Percentiles rank a stretch among this genome's conserved stretches.
phyloP scores from a whole-genome alignment of 2,888 invertebrate genomes.

The Gymnocheta viridis region DNA sequence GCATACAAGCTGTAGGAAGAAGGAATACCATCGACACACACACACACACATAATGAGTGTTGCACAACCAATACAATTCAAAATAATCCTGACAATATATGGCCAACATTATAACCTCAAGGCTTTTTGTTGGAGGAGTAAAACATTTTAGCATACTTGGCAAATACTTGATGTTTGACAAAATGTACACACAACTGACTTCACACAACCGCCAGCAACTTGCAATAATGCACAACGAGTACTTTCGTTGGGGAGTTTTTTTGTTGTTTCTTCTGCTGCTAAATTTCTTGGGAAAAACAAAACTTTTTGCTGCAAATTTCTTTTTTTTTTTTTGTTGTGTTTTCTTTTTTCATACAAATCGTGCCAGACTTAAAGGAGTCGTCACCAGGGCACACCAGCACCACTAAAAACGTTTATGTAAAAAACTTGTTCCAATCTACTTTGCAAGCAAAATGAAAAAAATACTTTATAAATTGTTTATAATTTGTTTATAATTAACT shows the following conservation, averaged over 20 bases:
- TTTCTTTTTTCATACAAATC: conserved; percentile 9
- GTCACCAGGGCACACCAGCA: neutral
- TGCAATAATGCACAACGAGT: conserved; percentile 24
- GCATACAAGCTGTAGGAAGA: conserved; percentile 21
- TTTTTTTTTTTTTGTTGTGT: neutral
- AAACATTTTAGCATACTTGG: conserved; percentile 25
- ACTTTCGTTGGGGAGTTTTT: too few relatives aligned
- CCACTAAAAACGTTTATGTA: neutral
- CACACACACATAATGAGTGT: neutral
- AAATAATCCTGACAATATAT: conserved; percentile 61
- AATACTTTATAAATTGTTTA: conserved; percentile 23
- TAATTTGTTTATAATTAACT: conserved; percentile 57
- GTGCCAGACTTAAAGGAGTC: conserved; percentile 62
- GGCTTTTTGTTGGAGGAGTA: conserved; percentile 41
- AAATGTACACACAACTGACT: conserved; percentile 31
- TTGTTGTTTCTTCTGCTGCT: neutral
- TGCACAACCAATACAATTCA: conserved; percentile 37
- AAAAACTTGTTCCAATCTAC: conserved; percentile 24
- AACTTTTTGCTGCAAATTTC: neutral
- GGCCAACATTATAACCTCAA: conserved; percentile 52
- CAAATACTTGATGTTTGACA: conserved; percentile 53
- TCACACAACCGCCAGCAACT: neutral
- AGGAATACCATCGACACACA: neutral
- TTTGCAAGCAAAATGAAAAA: neutral
- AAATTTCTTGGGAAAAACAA: conserved; percentile 47